phyloP scores from a whole-genome alignment of 2,797 vertebrate genomes.

The Mormyrops boulengeri region DNA sequence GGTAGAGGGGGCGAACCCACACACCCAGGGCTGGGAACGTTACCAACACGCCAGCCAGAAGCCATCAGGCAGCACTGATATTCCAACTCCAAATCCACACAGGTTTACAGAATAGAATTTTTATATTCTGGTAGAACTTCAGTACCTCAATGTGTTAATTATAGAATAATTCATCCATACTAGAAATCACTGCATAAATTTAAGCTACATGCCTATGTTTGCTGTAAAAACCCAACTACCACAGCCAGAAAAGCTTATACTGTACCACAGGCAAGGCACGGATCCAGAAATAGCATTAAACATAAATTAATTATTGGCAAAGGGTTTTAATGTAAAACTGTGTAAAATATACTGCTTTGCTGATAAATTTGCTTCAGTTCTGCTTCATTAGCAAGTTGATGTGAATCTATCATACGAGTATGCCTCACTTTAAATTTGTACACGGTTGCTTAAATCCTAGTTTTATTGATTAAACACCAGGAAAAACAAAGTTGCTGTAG shows the following conservation, averaged over 20 bases:
- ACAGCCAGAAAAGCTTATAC: neutral
- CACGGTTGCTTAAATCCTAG: neutral
- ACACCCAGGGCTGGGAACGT: too few relatives aligned
- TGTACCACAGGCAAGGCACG: neutral
- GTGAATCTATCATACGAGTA: neutral
- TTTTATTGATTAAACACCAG: neutral
- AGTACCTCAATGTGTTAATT: neutral
- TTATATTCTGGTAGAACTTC: neutral
- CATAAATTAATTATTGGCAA: constrained; percentile 16
- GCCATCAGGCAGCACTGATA: too few relatives aligned
- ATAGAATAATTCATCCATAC: neutral
- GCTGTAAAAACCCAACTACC: neutral
- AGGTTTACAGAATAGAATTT: neutral
- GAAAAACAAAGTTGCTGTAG: neutral
- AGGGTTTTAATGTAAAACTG: neutral
- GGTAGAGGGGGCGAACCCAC: too few relatives aligned
- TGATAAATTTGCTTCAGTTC: neutral
- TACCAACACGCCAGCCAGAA: too few relatives aligned
- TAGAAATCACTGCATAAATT: neutral
- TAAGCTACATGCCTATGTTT: neutral
- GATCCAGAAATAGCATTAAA: constrained; percentile 2
- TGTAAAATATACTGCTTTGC: neutral
- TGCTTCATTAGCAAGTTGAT: neutral
- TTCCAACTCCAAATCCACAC: neutral
- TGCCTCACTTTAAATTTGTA: neutral